Conservation (phyloP, 2,888 invertebrate genomes). For the Campoletis raptor region DNA sequence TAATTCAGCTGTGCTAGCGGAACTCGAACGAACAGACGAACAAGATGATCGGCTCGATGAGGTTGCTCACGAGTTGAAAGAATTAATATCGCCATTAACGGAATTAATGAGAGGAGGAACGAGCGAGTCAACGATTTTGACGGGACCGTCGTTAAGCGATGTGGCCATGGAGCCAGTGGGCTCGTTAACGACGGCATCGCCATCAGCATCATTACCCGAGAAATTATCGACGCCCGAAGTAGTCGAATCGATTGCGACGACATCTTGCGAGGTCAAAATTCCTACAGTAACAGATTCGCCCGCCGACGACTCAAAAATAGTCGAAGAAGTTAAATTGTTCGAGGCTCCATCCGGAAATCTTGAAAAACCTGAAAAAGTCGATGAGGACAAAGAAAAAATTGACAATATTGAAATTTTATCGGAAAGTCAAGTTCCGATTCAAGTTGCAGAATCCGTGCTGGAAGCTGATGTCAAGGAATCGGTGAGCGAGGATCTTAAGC, state of each 20-base stretch:
- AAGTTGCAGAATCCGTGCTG: constrained; percentile 82
- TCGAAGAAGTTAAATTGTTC: neutral
- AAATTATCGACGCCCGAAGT: constrained; percentile 10
- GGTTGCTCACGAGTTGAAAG: constrained; percentile 33
- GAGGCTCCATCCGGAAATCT: neutral
- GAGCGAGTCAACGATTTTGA: constrained; percentile 12
- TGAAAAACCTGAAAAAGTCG: neutral
- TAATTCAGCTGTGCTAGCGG: constrained; percentile 59
- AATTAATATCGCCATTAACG: constrained; percentile 38
- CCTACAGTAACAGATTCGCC: neutral
- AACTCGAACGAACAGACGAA: constrained; percentile 52
- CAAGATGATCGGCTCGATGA: constrained; percentile 53
- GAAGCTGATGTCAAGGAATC: constrained; percentile 81
- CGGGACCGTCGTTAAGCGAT: constrained; percentile 30
- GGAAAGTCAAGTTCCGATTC: constrained; percentile 78
- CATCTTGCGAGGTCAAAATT: neutral
- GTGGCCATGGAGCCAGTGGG: constrained; percentile 20
- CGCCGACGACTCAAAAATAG: neutral
- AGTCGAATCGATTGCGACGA: constrained; percentile 22
- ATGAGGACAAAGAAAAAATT: neutral
- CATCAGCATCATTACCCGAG: constrained; percentile 24
- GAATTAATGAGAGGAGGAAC: constrained; percentile 30
- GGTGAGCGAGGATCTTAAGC: constrained; percentile 75
- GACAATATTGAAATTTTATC: neutral
- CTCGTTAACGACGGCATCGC: constrained; percentile 34